A percentile compares a stretch with the other conserved stretches of the same genome.
Conservation (phyloP, 2,797 vertebrate genomes). For the Menidia menidia region DNA sequence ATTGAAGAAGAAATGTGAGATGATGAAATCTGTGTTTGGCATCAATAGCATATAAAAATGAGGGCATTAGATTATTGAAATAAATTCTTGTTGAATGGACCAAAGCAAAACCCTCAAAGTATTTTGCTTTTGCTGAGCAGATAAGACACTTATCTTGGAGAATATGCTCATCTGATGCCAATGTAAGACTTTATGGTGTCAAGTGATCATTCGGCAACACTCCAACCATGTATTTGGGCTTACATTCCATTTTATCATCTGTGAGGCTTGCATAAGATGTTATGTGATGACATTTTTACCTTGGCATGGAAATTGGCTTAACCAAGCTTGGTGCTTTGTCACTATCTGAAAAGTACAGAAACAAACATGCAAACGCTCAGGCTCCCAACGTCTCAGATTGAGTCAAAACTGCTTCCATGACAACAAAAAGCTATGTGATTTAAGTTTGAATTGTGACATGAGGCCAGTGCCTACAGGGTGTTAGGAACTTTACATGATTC, state of each 20-base stretch:
- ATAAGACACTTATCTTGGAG: slow-evolving; percentile 55
- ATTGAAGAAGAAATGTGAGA: slow-evolving; percentile 8
- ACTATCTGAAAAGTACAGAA: slow-evolving; percentile 50
- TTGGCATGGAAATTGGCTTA: slow-evolving; percentile 53
- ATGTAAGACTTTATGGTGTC: slow-evolving; percentile 39
- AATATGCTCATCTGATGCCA: slow-evolving; percentile 49
- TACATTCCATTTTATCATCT: slow-evolving; percentile 56
- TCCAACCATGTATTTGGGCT: slow-evolving; percentile 44
- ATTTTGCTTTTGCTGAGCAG: slow-evolving; percentile 20
- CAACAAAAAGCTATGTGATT: too few relatives aligned
- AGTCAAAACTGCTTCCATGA: too few relatives aligned
- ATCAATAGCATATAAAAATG: slow-evolving; percentile 21
- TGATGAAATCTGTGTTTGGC: slow-evolving; percentile 33
- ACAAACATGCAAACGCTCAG: slow-evolving; percentile 46
- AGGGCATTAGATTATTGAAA: slow-evolving; percentile 4
- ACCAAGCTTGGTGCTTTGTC: slow-evolving; percentile 36
- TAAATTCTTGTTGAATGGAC: slow-evolving; percentile 19
- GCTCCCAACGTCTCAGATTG: not conserved
- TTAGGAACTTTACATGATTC: not conserved
- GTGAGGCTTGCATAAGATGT: not conserved
- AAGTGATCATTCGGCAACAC: slow-evolving; percentile 47
- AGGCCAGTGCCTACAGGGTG: not conserved
- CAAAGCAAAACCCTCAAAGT: slow-evolving; percentile 27
- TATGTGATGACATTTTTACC: slow-evolving; percentile 61
- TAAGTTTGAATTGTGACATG: not conserved